Base-by-base conservation (phyloP, 35 echinoderm and acorn worm species). In the Hemicentrotus pulcherrimus region DNA sequence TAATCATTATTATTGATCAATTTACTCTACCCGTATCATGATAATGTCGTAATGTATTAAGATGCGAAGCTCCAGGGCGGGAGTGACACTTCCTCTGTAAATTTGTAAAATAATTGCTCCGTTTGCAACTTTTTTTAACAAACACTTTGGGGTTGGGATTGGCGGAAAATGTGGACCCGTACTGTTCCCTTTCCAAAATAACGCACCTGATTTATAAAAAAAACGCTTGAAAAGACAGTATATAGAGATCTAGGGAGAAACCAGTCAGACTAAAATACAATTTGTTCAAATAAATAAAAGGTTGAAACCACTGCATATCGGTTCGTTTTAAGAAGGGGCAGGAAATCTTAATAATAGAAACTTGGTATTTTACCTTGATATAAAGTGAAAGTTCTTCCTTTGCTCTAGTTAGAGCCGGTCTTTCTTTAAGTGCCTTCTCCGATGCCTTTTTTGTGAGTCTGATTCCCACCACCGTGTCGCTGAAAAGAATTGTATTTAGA, bases 401-500 rank as follows among this genome's bases (percentile, higher is more conserved):
- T 24, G 91, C 61, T 85, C 92, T 65, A 8, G 33, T 86, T 9
- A 86, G 31, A 61, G 70, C 92, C 41, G 86, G 48, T 70, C 58
- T 94, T 46, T 94, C 92, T 61, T 47, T 96, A 31, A 31, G 95
- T 28, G 86, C 91, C 70, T 46, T 96, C 85, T 94, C 85, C 61
- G 95, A 94, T 45, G 78, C 87, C 28, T 86, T 95, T 32, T 91
- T 90, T 0, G 96, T 96, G 15, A 86, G 55, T 32, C 88, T 92
- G 48, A 96, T 92, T 6, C 95, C 95, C 5, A 47, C 86, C 7
- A 96, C 86, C 2, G 97, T 96, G 45, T 71, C 46, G 19, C 46
- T 28, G 85, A 96, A 97, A n/a, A 97, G 65, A 50, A 96, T 50
- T 15, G 31, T 86, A 46, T 97, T 97, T 48, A 91, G 45, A 41